Evolutionary conservation across 2,888 invertebrate genomes (phyloP).

Genomic region (Caenorhabditis sp.): DNA sequence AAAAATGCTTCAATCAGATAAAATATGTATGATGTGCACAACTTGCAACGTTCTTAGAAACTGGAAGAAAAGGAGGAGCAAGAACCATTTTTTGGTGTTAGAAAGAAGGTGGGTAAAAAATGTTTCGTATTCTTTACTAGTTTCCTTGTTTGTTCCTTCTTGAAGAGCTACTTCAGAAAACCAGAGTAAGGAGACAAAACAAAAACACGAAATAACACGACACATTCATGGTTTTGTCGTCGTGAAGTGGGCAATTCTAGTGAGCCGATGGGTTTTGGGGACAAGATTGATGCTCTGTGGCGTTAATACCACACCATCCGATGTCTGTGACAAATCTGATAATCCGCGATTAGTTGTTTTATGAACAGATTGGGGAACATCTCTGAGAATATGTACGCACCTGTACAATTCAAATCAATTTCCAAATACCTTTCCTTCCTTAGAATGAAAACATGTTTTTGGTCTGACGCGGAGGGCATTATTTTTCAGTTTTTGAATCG

Average conservation of each 20-base stretch:
- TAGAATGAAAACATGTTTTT: neutral
- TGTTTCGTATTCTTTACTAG: neutral
- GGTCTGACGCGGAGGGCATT: too few species aligned
- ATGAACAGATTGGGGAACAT: neutral
- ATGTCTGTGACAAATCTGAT: conserved; percentile 15
- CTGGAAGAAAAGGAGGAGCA: neutral
- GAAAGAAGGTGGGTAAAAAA: too few species aligned
- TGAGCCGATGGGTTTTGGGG: conserved; percentile 43
- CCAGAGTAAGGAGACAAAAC: conserved; percentile 14
- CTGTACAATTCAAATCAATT: neutral
- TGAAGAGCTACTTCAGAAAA: conserved; percentile 1
- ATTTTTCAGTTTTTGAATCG: too few species aligned
- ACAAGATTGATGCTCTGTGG: conserved; percentile 36
- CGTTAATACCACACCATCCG: conserved; percentile 19
- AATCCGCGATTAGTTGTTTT: conserved; percentile 27
- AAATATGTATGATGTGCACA: neutral
- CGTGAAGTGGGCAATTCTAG: conserved; percentile 18
- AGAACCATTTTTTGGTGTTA: too few species aligned
- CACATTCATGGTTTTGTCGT: conserved; percentile 33
- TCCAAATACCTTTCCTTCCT: neutral
- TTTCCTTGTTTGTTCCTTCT: neutral
- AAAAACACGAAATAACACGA: conserved; percentile 10
- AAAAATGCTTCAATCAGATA: neutral
- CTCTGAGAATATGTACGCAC: neutral
- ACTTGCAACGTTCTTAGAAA: neutral